A percentile compares a stretch with the other conserved stretches of the same genome.
phyloP scores from a whole-genome alignment of 2,797 vertebrate genomes.

The Mionectes olivaceus region DNA sequence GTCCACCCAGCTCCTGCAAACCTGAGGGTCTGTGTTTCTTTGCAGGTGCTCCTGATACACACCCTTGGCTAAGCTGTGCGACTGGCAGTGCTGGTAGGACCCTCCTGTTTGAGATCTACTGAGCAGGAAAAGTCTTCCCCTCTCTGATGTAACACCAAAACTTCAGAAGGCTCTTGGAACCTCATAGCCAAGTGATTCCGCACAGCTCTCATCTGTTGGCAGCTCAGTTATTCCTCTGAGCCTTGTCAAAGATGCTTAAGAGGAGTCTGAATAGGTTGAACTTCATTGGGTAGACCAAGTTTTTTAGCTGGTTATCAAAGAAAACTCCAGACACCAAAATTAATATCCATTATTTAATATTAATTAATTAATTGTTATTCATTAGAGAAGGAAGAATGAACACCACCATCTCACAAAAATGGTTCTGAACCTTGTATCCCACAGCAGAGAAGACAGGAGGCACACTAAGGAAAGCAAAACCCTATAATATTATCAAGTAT shows the following conservation, averaged over 20 bases:
- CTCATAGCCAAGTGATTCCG: neutral
- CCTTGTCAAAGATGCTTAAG: neutral
- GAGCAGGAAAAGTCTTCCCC: neutral
- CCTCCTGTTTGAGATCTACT: neutral
- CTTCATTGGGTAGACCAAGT: neutral
- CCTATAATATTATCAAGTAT: neutral
- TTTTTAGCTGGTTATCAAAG: neutral
- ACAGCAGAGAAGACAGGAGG: neutral
- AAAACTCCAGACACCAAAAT: neutral
- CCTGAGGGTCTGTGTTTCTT: neutral
- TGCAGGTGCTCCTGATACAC: neutral
- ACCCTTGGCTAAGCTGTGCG: accelerated
- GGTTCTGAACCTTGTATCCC: neutral
- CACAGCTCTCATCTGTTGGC: neutral
- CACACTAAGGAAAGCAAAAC: neutral
- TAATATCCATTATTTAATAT: too few relatives aligned
- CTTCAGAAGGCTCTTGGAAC: neutral
- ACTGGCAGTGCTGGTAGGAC: neutral
- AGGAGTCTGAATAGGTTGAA: neutral
- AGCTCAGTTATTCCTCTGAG: neutral
- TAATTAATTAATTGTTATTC: too few relatives aligned
- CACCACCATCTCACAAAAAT: neutral
- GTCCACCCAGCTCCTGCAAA: neutral
- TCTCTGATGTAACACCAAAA: neutral
- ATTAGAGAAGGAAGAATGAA: neutral